Conservation (phyloP, 2,888 invertebrate species). For the Amaurobius ferox region DNA sequence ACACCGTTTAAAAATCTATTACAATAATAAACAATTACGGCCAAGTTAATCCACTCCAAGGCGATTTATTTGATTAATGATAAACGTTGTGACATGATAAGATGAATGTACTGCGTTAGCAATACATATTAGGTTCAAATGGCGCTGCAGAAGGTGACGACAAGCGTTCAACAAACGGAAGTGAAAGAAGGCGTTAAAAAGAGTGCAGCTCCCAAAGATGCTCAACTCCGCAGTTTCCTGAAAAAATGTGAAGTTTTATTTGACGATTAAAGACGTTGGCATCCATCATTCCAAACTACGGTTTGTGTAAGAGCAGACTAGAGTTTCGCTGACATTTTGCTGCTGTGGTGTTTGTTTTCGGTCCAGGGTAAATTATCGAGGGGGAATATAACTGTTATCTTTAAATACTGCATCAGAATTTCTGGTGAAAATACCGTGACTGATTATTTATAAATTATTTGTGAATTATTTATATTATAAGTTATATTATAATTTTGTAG, state of each 20-base stretch:
- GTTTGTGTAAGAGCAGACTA: slow-evolving; percentile 19
- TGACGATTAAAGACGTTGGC: slow-evolving; percentile 42
- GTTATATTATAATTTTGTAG: too few species aligned
- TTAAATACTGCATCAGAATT: too few species aligned
- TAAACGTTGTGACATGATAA: slow-evolving; percentile 9
- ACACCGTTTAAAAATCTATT: slow-evolving; percentile 16
- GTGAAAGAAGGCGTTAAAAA: slow-evolving; percentile 1
- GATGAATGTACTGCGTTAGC: slow-evolving; percentile 12
- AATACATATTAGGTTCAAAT: slow-evolving; percentile 16
- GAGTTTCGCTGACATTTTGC: background rate
- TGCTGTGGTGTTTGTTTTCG: background rate
- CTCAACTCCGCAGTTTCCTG: background rate
- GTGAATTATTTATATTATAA: too few species aligned
- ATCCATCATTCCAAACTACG: slow-evolving; percentile 46
- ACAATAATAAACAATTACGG: slow-evolving; percentile 18
- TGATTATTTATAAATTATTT: too few species aligned
- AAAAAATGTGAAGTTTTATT: slow-evolving; percentile 1
- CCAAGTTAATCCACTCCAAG: slow-evolving; percentile 16
- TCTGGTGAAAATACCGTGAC: too few species aligned
- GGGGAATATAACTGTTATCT: too few species aligned
- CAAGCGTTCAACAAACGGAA: slow-evolving; percentile 7
- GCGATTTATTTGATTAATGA: slow-evolving; percentile 14
- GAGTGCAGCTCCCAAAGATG: background rate
- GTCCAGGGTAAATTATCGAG: too few species aligned
- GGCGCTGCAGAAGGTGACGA: slow-evolving; percentile 2